A percentile compares a stretch with the other conserved stretches of the same genome.
Evolutionary conservation across 2,888 invertebrate species (phyloP).

Genomic region (Argyresthia albistria): DNA sequence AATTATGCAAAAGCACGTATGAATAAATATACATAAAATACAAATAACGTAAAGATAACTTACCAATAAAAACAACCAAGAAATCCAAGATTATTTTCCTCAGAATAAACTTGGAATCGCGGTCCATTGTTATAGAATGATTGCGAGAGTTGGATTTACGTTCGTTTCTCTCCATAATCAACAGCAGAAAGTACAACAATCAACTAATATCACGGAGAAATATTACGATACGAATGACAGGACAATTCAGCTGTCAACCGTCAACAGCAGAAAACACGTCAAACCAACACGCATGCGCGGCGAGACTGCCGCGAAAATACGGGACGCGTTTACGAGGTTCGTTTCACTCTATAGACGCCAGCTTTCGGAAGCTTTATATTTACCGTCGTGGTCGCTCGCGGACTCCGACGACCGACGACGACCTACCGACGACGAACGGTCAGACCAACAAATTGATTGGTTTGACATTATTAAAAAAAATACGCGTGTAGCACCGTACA

Average conservation of each 20-base stretch:
- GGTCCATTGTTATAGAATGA: constrained; percentile 62
- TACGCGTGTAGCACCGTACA: too few species aligned
- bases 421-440: too few species aligned
- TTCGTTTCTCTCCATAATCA: constrained; percentile 55
- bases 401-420: too few species aligned
- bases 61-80: constrained; percentile 77
- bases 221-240: constrained; percentile 36
- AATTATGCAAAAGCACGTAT: neutral
- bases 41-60: constrained; percentile 28
- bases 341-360: neutral
- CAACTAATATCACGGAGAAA: constrained; percentile 9
- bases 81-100: constrained; percentile 79
- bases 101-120: constrained; percentile 70
- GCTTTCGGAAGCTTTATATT: too few species aligned
- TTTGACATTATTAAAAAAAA: too few species aligned
- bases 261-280: constrained; percentile 27
- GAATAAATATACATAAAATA: neutral
- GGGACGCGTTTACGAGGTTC: constrained; percentile 18
- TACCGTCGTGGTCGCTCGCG: too few species aligned
- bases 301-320: constrained; percentile 30
- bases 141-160: constrained; percentile 48
- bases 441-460: too few species aligned
- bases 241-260: constrained; percentile 14
- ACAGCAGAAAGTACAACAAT: constrained; percentile 14
- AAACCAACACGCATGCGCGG: constrained; percentile 58